phyloP scores from a whole-genome alignment of 2,113 vertebrate genomes.

The Xenus cinereus region DNA sequence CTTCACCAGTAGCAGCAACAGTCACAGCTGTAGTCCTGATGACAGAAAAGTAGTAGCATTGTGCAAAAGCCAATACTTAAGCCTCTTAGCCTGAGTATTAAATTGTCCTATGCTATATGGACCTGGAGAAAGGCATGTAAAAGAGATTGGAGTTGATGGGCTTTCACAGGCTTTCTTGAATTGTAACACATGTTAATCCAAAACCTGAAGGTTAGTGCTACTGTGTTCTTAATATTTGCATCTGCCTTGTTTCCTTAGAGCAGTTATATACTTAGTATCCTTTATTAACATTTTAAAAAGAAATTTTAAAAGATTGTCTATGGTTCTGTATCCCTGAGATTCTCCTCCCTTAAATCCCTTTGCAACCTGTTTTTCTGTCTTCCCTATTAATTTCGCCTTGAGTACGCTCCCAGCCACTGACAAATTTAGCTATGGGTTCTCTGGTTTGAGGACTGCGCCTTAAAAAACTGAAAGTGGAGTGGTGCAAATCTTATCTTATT shows the following conservation, averaged over 20 bases:
- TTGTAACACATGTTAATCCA: not conserved
- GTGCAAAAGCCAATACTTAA: not conserved
- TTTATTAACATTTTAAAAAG: not conserved
- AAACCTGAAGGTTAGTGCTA: not conserved
- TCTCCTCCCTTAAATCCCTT: not conserved
- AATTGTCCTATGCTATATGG: not conserved
- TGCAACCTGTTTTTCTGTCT: not conserved
- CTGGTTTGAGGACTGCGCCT: not conserved
- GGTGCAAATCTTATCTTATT: not conserved
- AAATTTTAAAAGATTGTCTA: not conserved
- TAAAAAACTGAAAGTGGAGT: not conserved
- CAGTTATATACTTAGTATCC: not conserved
- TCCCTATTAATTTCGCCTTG: not conserved
- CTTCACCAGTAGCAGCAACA: not conserved
- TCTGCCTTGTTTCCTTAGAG: not conserved
- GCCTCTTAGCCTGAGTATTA: not conserved
- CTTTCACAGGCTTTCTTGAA: not conserved
- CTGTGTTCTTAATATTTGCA: not conserved
- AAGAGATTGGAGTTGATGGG: not conserved
- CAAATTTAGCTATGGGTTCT: not conserved
- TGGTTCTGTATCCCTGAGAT: not conserved
- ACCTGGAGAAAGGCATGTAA: not conserved
- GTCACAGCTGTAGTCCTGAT: not conserved
- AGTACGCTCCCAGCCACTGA: rapidly evolving
- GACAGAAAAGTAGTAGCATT: not conserved